Evolutionary conservation across 2,113 vertebrate genomes (phyloP), one percentile per base, ranked within the genome.

Genomic region (Antechinus flavipes): DNA sequence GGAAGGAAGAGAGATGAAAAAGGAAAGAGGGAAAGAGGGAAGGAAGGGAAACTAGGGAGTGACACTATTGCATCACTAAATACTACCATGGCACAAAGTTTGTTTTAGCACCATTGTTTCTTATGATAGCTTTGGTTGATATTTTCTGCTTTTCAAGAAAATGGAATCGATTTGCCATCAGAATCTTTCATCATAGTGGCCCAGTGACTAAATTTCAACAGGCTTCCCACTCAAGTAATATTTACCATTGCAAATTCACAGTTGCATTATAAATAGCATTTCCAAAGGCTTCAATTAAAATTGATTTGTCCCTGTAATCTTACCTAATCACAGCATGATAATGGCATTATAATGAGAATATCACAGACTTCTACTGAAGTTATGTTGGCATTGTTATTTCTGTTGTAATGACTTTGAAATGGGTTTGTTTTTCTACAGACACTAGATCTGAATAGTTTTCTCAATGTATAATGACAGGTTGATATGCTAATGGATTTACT

Each of bases 301-400:
- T 95, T 96, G 98, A 97, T 96, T 98, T 97, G 95, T 97, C 97
- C 95, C 94, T 97, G 95, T 97, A 96, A 97, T 96, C 93, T 95
- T 92, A 96, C 93, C 93, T 97, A 97, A 97, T 98, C 97, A 98
- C 91, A 94, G 98, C 97, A 97, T 97, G 96, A 91, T 98, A 98
- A 97, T 98, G 84, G 96, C 89, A 97, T 98, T 96, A 93, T 95
- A 98, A 98, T 98, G 96, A 98, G 92, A 93, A 97, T 94, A 98
- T 98, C 96, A 97, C 96, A 98, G 97, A 93, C 96, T 97, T 95
- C 97, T 93, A 94, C 89, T 93, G 61, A 98, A 98, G 93, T 97
- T 89, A 97, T 97, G 98, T 94, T 96, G 97, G 95, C 98, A 93
- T 95, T 92, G 90, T 91, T 97, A 98, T 95, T 95, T 96, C 93